Conservation (phyloP, 2,888 invertebrate species). For the Orthosia gracilis region DNA sequence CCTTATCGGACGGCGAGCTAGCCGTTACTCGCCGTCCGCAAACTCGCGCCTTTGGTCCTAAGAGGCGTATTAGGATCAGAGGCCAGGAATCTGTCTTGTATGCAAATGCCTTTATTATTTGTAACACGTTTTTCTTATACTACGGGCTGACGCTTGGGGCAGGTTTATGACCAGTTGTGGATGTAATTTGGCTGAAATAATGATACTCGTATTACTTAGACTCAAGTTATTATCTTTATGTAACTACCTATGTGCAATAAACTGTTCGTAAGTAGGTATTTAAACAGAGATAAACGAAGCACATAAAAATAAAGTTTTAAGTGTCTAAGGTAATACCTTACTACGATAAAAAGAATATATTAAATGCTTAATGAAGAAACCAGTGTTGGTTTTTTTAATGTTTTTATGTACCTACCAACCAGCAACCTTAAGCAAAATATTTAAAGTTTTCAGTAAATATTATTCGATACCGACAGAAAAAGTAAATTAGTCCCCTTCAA, state of each 20-base stretch:
- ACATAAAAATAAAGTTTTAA: background rate
- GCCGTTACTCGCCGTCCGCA: too few relatives aligned
- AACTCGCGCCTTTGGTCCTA: background rate
- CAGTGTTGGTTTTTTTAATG: background rate
- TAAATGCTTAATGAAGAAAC: background rate
- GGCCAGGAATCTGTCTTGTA: too few relatives aligned
- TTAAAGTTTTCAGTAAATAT: background rate
- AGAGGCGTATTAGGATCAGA: background rate
- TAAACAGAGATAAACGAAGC: constrained; percentile 18
- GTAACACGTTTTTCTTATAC: too few relatives aligned
- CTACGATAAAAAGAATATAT: constrained; percentile 9
- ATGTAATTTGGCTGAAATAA: background rate
- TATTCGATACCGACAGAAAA: background rate
- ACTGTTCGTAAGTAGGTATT: background rate
- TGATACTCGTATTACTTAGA: background rate
- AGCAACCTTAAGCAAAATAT: background rate
- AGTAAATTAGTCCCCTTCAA: background rate
- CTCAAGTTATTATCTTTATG: background rate
- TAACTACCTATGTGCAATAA: background rate
- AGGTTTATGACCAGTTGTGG: too few relatives aligned
- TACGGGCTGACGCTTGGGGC: too few relatives aligned
- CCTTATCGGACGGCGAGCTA: too few relatives aligned
- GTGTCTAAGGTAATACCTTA: constrained; percentile 1
- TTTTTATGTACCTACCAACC: background rate
- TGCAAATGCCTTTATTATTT: too few relatives aligned